Conservation (phyloP, 2,888 invertebrate species). For the Acronicta aceris region DNA sequence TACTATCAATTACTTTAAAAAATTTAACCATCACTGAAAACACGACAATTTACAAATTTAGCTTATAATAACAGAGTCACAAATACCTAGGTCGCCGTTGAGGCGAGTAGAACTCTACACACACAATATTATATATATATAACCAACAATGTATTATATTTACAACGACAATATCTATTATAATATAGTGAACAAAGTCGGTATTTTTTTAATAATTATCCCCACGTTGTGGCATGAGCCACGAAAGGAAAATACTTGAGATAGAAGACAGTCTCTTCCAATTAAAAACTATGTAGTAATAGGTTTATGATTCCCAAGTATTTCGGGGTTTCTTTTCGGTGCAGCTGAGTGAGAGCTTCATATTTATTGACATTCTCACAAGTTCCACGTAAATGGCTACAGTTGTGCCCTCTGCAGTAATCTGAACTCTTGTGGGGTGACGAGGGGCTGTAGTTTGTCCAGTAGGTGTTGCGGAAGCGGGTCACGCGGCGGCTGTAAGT, state of each 20-base stretch:
- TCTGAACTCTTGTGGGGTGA: conserved; percentile 69
- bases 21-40: neutral
- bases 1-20: conserved; percentile 3
- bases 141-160: conserved; percentile 38
- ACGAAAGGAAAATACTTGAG: neutral
- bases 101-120: conserved; percentile 22
- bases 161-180: conserved; percentile 28
- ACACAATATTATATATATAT: neutral
- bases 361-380: neutral
- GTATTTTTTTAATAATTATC: neutral
- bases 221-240: neutral
- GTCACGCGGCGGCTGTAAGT: conserved; percentile 68
- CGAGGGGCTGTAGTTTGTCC: conserved; percentile 66
- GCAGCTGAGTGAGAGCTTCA: neutral
- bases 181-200: conserved; percentile 4
- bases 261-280: neutral
- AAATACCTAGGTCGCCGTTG: conserved; percentile 15
- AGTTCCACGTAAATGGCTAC: conserved; percentile 17
- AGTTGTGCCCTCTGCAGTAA: conserved; percentile 72
- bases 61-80: neutral
- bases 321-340: neutral
- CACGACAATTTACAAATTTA: neutral
- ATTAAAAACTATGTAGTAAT: too few species aligned
- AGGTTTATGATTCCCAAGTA: neutral
- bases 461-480: conserved; percentile 66